Base-by-base conservation (phyloP, 2,113 vertebrate genomes). In the Pachyramphus minor region DNA sequence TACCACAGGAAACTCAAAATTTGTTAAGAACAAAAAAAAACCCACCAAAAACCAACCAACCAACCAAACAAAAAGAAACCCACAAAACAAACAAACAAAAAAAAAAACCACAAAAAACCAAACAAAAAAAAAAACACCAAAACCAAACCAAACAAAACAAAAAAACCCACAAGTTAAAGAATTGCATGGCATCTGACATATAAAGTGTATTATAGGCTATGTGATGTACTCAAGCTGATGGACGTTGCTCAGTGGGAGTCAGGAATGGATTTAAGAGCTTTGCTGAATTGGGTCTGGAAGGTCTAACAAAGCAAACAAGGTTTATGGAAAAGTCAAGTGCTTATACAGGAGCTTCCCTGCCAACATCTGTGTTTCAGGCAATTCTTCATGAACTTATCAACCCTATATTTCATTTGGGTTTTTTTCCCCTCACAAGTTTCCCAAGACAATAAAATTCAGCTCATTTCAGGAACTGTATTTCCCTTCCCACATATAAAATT, bases 121-220 rank as follows among this genome's bases (percentile, higher is more conserved):
- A 12, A 24, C 24, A 49, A 14, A 49, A 49, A 12, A 8, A 14
- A 50, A 49, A 11, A 42, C 41, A n/a, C n/a, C n/a, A n/a, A n/a
- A n/a, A n/a, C n/a, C n/a, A n/a, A n/a, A n/a, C n/a, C n/a, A n/a
- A n/a, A n/a, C n/a, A n/a, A n/a, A n/a, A n/a, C n/a, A n/a, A n/a
- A n/a, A n/a, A n/a, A n/a, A n/a, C n/a, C n/a, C 41, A 23, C 22
- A 37, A 10, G 63, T 64, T 72, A 71, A 78, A 81, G 84, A 39
- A 24, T 17, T 59, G 27, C 21, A 39, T 58, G 73, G 60, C 58
- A 50, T 23, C 55, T 90, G 63, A 71, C 14, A 3, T 44, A 12
- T 1, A 30, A 12, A 5, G 23, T 31, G 11, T 22, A 19, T 19
- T 56, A 50, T 19, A 22, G 69, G 23, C 60, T 15, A 27, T 0